Evolutionary conservation across 1,140 invertebrate genomes (phyloP).

Genomic region (Mylabris phalerata): DNA sequence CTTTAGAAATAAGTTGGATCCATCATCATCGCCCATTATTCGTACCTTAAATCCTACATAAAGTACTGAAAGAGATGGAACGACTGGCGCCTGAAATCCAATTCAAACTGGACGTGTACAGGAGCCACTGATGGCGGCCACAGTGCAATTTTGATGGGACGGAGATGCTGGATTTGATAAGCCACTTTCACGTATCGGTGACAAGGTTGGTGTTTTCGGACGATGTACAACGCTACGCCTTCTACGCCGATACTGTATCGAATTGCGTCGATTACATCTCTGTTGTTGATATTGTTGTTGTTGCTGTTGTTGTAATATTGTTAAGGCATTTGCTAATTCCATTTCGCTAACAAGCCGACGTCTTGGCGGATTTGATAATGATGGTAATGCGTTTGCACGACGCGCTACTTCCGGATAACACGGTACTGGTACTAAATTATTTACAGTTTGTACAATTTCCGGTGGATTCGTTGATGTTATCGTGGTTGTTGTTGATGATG

Average conservation of each 20-base stretch:
- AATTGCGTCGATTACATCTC: slow-evolving; percentile 20
- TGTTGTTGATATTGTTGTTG: slow-evolving; percentile 21
- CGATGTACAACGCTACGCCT: slow-evolving; percentile 36
- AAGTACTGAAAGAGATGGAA: too few relatives aligned
- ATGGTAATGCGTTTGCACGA: slow-evolving; percentile 25
- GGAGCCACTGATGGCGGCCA: slow-evolving; percentile 21
- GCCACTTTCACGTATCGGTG: slow-evolving; percentile 66
- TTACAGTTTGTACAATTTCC: slow-evolving; percentile 30
- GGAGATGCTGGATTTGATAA: slow-evolving; percentile 64
- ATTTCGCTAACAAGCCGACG: slow-evolving; percentile 34
- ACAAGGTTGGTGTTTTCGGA: slow-evolving; percentile 53
- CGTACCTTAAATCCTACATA: too few relatives aligned
- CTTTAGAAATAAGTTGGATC: too few relatives aligned
- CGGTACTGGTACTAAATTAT: slow-evolving; percentile 31
- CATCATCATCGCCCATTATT: too few relatives aligned
- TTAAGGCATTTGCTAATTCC: slow-evolving; percentile 35
- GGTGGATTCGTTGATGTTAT: slow-evolving; percentile 3
- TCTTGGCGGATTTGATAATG: slow-evolving; percentile 31
- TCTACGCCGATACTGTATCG: slow-evolving; percentile 31
- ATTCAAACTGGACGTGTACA: slow-evolving; percentile 28
- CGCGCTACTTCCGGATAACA: slow-evolving; percentile 24
- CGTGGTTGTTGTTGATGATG: background rate
- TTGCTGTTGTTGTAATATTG: slow-evolving; percentile 31
- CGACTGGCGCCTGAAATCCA: too few relatives aligned
- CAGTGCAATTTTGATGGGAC: slow-evolving; percentile 44